Conservation (phyloP, 1,140 invertebrate species). For the Leptestheria dahalacensis region DNA sequence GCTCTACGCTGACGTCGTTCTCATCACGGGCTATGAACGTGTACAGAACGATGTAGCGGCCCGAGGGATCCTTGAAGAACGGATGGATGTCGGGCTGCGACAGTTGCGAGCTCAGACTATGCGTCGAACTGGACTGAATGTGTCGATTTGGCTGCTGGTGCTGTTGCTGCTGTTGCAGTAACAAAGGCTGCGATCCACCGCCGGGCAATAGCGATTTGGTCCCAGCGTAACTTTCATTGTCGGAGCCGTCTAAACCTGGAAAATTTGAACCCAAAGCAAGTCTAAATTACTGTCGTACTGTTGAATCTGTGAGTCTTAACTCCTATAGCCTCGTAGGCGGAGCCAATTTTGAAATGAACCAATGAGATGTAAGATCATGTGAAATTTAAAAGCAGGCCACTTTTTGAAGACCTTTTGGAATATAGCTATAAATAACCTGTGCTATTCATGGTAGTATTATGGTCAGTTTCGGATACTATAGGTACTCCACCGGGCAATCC, state of each 20-base stretch:
- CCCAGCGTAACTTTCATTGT: conserved; percentile 44
- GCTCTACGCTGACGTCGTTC: conserved; percentile 82
- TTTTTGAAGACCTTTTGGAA: too few relatives aligned
- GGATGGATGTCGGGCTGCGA: conserved; percentile 58
- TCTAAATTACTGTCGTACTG: too few relatives aligned
- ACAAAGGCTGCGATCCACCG: conserved; percentile 3
- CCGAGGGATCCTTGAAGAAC: conserved; percentile 81
- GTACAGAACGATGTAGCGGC: conserved; percentile 79
- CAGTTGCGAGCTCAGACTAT: conserved; percentile 27
- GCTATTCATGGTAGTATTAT: conserved; percentile 23
- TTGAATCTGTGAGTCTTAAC: too few relatives aligned
- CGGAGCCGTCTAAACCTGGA: conserved; percentile 31
- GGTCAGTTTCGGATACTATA: conserved; percentile 19
- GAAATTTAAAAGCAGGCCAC: too few relatives aligned
- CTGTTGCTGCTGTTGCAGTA: conserved; percentile 22
- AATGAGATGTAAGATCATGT: too few relatives aligned
- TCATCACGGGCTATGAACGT: conserved; percentile 84
- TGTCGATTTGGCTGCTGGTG: conserved; percentile 26
- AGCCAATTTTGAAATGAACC: too few relatives aligned
- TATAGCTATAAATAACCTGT: conserved; percentile 17
- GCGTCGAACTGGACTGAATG: conserved; percentile 15
- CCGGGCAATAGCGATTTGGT: conserved; percentile 31
- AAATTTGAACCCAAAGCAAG: not conserved
- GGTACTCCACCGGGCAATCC: conserved; percentile 18
- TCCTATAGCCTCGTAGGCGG: too few relatives aligned